Percentiles rank a stretch among this genome's conserved stretches.
phyloP scores from a whole-genome alignment of 2,888 invertebrate species.

The Tuberolachnus salignus region DNA sequence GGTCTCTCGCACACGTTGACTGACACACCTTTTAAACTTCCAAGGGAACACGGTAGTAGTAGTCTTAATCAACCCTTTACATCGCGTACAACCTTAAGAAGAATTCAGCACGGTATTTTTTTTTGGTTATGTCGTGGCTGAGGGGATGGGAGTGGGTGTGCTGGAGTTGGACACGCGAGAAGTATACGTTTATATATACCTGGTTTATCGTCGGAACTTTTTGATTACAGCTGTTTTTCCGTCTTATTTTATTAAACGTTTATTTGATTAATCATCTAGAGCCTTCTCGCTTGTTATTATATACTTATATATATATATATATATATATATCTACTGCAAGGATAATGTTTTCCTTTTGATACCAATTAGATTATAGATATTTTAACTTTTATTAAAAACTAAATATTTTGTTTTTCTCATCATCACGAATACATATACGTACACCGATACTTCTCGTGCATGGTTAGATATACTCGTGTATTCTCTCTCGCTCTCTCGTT shows the following conservation, averaged over 20 bases:
- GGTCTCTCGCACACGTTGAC: slow-evolving; percentile 16
- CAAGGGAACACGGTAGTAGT: background rate
- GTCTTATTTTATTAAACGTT: background rate
- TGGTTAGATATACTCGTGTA: no score
- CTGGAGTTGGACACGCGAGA: background rate
- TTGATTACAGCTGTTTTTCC: background rate
- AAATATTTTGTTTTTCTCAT: no score
- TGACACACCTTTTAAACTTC: slow-evolving; percentile 36
- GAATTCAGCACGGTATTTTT: background rate
- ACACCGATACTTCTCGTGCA: no score
- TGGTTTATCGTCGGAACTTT: background rate
- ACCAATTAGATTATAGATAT: no score
- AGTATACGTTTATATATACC: background rate
- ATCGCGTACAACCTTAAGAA: background rate
- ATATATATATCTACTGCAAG: no score
- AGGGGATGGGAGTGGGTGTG: background rate
- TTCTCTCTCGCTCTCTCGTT: no score
- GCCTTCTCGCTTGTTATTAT: no score
- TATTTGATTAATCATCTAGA: background rate
- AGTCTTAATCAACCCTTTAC: slow-evolving; percentile 24
- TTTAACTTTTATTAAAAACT: no score
- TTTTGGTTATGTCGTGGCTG: no score
- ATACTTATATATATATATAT: no score
- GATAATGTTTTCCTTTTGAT: no score
- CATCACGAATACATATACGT: no score